These are phyloP conservation scores for Eurois occulta DNA, from an alignment of 2,888 invertebrate genomes.

Conservation along the genomic window DNA sequence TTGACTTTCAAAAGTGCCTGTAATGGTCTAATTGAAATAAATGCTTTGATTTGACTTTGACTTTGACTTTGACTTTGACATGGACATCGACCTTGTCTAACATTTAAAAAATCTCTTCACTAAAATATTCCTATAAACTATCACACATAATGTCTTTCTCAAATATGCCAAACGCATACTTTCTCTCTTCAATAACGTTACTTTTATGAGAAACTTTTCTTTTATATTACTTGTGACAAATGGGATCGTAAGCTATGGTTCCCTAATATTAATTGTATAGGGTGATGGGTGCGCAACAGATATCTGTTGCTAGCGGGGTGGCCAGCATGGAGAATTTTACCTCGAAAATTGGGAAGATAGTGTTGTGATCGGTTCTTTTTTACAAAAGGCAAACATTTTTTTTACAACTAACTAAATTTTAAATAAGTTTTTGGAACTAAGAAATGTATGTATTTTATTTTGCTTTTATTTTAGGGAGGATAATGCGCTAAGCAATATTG, in stretches of 20 bases:
- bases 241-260: constrained; percentile 64
- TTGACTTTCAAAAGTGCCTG: too few species aligned
- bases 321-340: constrained; percentile 28
- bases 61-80: too few species aligned
- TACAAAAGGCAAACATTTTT: background rate
- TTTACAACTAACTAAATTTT: background rate
- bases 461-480: background rate
- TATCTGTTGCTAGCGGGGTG: constrained; percentile 82
- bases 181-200: constrained; percentile 13
- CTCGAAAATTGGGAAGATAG: constrained; percentile 41
- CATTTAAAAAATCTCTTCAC: too few species aligned
- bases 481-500: background rate
- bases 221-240: constrained; percentile 66
- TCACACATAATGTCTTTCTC: constrained; percentile 22
- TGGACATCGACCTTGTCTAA: too few species aligned
- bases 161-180: constrained; percentile 35
- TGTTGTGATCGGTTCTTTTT: background rate
- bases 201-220: constrained; percentile 57
- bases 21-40: too few species aligned
- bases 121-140: constrained; percentile 14
- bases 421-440: background rate
- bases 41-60: too few species aligned
- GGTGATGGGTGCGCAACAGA: constrained; percentile 81
- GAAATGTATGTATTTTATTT: background rate
- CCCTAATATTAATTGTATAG: constrained; percentile 69